A percentile compares a stretch with the other conserved stretches of the same genome.
Conservation (phyloP, 2,888 invertebrate genomes). For the Pardosa pseudoannulata region DNA sequence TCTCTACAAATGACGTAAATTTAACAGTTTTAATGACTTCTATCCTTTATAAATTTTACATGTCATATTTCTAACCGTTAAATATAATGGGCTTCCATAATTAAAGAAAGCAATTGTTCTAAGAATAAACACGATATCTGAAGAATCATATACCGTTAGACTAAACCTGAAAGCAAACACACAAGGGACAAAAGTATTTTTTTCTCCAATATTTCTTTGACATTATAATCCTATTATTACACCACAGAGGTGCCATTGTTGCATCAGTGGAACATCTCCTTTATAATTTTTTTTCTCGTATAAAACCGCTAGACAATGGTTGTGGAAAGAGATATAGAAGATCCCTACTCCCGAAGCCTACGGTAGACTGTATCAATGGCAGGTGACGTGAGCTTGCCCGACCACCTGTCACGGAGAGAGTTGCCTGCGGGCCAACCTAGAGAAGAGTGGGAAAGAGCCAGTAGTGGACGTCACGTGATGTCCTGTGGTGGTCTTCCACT, state of each 20-base stretch:
- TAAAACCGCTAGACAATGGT: background rate
- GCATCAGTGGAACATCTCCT: background rate
- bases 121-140: too few relatives aligned
- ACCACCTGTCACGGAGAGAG: slow-evolving; percentile 27
- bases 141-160: too few relatives aligned
- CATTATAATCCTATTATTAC: background rate
- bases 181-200: too few relatives aligned
- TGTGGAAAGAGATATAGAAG: background rate
- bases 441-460: background rate
- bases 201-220: too few relatives aligned
- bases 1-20: too few relatives aligned
- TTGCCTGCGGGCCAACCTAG: background rate
- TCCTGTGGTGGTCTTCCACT: slow-evolving; percentile 19
- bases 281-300: background rate
- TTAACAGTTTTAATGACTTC: too few relatives aligned
- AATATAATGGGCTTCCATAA: too few relatives aligned
- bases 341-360: background rate
- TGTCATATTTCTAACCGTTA: too few relatives aligned
- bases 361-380: background rate
- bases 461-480: slow-evolving; percentile 37
- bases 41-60: too few relatives aligned
- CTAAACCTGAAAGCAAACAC: too few relatives aligned
- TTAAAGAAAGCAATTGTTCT: too few relatives aligned
- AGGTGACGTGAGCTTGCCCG: slow-evolving; percentile 33
- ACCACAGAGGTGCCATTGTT: background rate